Evolutionary conservation across 2,888 invertebrate species (phyloP).

Genomic region (Linnaemya tessellans): DNA sequence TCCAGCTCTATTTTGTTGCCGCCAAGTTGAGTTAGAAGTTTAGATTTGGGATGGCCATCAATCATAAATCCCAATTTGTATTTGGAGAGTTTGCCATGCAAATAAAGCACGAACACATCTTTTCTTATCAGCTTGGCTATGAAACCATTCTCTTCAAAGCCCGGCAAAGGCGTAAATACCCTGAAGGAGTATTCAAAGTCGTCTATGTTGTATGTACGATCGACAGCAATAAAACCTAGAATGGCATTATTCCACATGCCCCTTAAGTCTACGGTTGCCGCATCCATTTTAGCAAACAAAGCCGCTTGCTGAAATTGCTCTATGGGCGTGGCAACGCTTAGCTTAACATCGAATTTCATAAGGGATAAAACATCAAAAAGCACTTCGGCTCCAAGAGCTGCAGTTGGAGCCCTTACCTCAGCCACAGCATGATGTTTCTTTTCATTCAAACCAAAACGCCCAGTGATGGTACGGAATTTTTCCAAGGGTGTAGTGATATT

Average conservation of each 20-base stretch:
- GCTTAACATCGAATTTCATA: conserved; percentile 89
- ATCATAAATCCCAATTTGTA: conserved; percentile 85
- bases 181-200: conserved; percentile 92
- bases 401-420: conserved; percentile 87
- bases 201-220: conserved; percentile 85
- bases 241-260: conserved; percentile 90
- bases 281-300: conserved; percentile 87
- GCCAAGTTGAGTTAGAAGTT: conserved; percentile 80
- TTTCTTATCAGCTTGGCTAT: conserved; percentile 87
- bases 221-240: conserved; percentile 90
- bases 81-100: conserved; percentile 88
- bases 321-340: conserved; percentile 89
- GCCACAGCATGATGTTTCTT: conserved; percentile 89
- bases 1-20: conserved; percentile 78
- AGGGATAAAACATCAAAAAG: conserved; percentile 86
- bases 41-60: conserved; percentile 80
- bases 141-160: conserved; percentile 90
- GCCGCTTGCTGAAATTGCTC: conserved; percentile 88
- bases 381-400: conserved; percentile 88
- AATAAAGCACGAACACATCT: conserved; percentile 87
- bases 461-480: conserved; percentile 87
- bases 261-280: conserved; percentile 89
- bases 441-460: conserved; percentile 89
- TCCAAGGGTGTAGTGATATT: conserved; percentile 90
- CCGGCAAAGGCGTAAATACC: conserved; percentile 90